phyloP scores from a whole-genome alignment of 2,888 invertebrate species.

The Stegana nigrithorax region DNA sequence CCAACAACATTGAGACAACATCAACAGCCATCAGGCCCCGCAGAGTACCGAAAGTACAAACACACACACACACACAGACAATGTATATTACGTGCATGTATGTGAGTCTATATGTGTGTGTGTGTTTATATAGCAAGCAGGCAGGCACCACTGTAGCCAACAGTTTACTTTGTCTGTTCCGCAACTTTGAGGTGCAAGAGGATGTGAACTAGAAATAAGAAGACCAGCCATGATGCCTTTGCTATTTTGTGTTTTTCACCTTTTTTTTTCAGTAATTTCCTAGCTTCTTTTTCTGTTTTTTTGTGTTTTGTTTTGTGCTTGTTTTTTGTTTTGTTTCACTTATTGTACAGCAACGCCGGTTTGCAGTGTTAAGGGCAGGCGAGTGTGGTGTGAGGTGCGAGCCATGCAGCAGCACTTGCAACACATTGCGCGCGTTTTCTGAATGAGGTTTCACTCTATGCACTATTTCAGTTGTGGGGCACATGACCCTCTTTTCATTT shows the following conservation, averaged over 20 bases:
- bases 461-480: conserved; percentile 2
- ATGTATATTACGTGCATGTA: neutral
- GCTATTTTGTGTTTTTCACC: neutral
- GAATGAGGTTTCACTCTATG: conserved; percentile 11
- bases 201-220: conserved; percentile 10
- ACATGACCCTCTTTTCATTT: conserved; percentile 12
- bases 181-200: conserved; percentile 16
- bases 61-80: neutral
- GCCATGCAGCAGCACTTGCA: neutral
- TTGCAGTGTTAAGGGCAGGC: no score
- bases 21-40: no score
- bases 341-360: no score
- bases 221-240: neutral
- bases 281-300: no score
- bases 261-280: neutral
- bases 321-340: no score
- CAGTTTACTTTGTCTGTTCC: conserved; percentile 19
- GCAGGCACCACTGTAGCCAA: no score
- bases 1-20: conserved; percentile 9
- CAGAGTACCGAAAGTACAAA: neutral
- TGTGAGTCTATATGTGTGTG: neutral
- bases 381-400: no score
- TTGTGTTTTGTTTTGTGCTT: no score
- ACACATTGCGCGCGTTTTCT: no score
- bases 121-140: no score